phyloP scores from a whole-genome alignment of 37 sponge, comb jelly and placozoan species.

The Geodia barretti region DNA sequence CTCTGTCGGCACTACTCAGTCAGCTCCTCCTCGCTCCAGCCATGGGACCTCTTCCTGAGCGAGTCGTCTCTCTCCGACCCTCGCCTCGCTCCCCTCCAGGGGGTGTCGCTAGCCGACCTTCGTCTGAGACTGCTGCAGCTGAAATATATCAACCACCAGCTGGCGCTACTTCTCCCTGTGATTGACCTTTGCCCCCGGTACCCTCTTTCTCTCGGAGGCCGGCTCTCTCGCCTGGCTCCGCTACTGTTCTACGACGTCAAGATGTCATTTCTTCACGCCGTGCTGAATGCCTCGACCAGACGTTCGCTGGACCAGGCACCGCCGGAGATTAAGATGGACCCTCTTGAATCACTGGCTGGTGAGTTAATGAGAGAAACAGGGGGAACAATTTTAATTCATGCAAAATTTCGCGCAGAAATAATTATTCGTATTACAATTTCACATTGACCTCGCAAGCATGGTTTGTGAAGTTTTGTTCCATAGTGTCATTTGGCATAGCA shows the following conservation, averaged over 20 bases:
- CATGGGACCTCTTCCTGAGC: conserved; percentile 70
- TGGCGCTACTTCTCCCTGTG: conserved; percentile 64
- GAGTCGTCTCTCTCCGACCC: conserved; percentile 36
- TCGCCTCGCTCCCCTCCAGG: conserved; percentile 73
- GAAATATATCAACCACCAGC: conserved; percentile 66
- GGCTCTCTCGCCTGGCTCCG: conserved; percentile 34
- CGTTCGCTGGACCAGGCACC: conserved; percentile 81
- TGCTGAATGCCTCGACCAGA: conserved; percentile 80
- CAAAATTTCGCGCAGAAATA: too few relatives aligned
- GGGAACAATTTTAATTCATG: too few relatives aligned
- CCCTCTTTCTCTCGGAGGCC: conserved; percentile 58
- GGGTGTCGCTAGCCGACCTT: conserved; percentile 56
- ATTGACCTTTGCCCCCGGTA: conserved; percentile 63
- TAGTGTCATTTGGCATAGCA: too few relatives aligned
- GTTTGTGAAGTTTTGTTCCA: too few relatives aligned
- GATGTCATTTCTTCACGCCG: conserved; percentile 76
- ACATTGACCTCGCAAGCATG: too few relatives aligned
- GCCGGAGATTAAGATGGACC: conserved; percentile 92
- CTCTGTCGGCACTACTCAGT: conserved; percentile 53
- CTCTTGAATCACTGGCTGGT: conserved; percentile 74
- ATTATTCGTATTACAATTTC: too few relatives aligned
- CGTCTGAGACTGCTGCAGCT: conserved; percentile 75
- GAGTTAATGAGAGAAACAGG: too few relatives aligned
- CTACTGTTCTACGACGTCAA: conserved; percentile 89
- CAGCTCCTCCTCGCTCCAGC: conserved; percentile 45